Base-by-base conservation (phyloP, 2,113 vertebrate species). In the Ceyx margarethae region DNA sequence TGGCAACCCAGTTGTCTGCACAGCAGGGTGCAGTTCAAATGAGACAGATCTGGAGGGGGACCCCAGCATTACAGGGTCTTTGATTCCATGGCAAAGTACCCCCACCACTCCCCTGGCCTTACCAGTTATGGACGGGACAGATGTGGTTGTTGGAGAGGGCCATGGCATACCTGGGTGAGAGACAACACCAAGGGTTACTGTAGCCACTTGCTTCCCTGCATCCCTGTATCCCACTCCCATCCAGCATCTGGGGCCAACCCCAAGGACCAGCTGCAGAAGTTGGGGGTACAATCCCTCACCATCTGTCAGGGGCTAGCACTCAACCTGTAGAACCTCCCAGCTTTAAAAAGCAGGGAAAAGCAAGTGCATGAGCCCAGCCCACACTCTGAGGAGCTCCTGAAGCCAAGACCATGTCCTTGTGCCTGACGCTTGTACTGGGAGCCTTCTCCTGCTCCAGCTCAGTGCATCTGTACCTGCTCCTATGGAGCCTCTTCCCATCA, bases 101-200 rank as follows among this genome's bases (percentile, higher is more conserved):
- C 64, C 42, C 8, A 9, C 15, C 2, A 1, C 17, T 22, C 28
- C 26, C 23, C 40, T 54, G 43, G 37, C 73, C 91, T 96, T 98
- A 98, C 98, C 98, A 99, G 96, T 99, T 99, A 85, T 98, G 97
- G 91, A 99, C 98, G 5, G 98, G 98, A 85, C 98, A 99, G 90
- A 99, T 98, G 57, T 99, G 98, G 95, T 98, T 98, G 96, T 99
- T 99, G 96, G 98, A 98, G 64, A 99, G 97, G 4, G 98, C 98
- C 98, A 99, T 98, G 92, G 98, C 98, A 8, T 99, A 99, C 93
- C 98, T 99, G 87, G 13, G 51, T 93, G 58, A 67, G 89, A 72
- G 92, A 67, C 89, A 62, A 92, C 42, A 66, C 58, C 21, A 40
- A 31, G 19, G 43, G 15, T 94, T 67, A 92, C 43, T 1, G 2